Evolutionary conservation across 2,888 invertebrate genomes (phyloP).

Genomic region (Ditylenchus weischeri): DNA sequence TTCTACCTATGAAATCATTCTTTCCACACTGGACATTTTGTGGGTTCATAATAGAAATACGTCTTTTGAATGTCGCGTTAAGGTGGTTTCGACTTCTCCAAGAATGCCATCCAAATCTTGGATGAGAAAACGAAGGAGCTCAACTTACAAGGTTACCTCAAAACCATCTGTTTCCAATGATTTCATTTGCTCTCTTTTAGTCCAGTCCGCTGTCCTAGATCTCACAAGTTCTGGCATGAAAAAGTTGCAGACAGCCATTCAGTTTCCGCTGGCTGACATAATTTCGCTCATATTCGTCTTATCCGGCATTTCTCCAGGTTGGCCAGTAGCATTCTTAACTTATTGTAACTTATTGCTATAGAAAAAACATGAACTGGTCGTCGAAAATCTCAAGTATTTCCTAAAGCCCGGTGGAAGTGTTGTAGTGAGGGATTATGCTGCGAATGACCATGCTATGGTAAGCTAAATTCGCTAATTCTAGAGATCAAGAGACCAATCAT

Average conservation of each 20-base stretch:
- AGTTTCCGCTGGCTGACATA: slow-evolving; percentile 69
- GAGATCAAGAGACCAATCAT: no score
- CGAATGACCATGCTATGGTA: slow-evolving; percentile 86
- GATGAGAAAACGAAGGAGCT: slow-evolving; percentile 37
- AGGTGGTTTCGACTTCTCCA: slow-evolving; percentile 49
- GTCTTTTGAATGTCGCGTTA: no score
- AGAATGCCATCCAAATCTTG: slow-evolving; percentile 48
- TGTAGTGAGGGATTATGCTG: slow-evolving; percentile 88
- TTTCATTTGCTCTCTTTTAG: slow-evolving; percentile 1
- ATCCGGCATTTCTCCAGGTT: slow-evolving; percentile 80
- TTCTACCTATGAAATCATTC: slow-evolving; percentile 83
- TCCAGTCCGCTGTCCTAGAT: slow-evolving; percentile 58
- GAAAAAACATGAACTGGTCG: slow-evolving; percentile 69
- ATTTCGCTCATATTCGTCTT: slow-evolving; percentile 88
- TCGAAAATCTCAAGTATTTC: slow-evolving; percentile 68
- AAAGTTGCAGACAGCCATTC: slow-evolving; percentile 57
- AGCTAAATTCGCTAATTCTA: slow-evolving; percentile 34
- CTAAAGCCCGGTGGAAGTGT: slow-evolving; percentile 72
- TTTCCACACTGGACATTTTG: slow-evolving; percentile 67
- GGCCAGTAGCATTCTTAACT: no score
- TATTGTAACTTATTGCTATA: no score
- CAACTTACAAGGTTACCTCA: slow-evolving; percentile 18
- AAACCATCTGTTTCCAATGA: background rate
- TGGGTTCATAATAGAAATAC: slow-evolving; percentile 17
- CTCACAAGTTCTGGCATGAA: slow-evolving; percentile 33